These are phyloP conservation scores for Otus sunia DNA, from an alignment of 2,113 vertebrate species.

Conservation along the genomic window DNA sequence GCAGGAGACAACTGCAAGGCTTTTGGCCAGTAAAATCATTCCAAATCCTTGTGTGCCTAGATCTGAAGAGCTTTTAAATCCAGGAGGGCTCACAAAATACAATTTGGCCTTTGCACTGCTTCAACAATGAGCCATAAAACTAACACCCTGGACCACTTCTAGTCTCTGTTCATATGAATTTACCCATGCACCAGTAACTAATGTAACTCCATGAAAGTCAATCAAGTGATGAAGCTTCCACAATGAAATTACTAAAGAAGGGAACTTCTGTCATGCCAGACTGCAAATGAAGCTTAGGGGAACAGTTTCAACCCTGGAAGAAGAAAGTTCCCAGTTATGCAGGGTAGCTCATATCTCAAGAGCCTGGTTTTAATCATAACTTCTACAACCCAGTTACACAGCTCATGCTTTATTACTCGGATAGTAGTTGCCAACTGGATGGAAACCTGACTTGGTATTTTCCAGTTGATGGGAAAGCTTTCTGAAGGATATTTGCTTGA, in stretches of 20 bases:
- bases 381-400: neutral
- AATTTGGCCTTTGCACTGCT: slow-evolving; percentile 27
- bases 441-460: slow-evolving; percentile 8
- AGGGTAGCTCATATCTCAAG: neutral
- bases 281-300: slow-evolving; percentile 14
- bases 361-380: slow-evolving; percentile 40
- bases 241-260: slow-evolving; percentile 15
- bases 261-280: slow-evolving; percentile 20
- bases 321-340: neutral
- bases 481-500: neutral
- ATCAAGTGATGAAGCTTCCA: neutral
- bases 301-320: neutral
- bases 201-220: neutral
- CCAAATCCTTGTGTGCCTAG: neutral
- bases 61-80: slow-evolving; percentile 12
- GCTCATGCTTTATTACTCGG: slow-evolving; percentile 26
- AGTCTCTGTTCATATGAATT: neutral
- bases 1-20: neutral
- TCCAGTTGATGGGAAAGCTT: neutral
- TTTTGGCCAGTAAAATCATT: slow-evolving; percentile 24
- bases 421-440: slow-evolving; percentile 29
- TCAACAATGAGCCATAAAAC: slow-evolving; percentile 30
- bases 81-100: neutral
- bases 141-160: slow-evolving; percentile 2
- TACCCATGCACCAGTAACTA: neutral